These are phyloP conservation scores for Argyresthia goedartella DNA, from an alignment of 2,888 invertebrate genomes.

Conservation along the genomic window DNA sequence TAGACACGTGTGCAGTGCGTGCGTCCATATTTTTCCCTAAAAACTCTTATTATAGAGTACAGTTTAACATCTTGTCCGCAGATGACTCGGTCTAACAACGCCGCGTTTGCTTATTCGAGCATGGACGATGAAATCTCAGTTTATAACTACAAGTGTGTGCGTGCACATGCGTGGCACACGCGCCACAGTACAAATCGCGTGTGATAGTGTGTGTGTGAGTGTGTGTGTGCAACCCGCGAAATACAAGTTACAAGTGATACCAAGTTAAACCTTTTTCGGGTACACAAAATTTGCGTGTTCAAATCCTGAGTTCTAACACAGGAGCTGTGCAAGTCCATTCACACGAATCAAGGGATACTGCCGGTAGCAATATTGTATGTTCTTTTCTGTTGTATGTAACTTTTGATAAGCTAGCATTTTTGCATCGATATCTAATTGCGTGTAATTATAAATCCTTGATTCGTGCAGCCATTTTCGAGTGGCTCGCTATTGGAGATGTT, in stretches of 20 bases:
- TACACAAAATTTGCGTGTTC: too few relatives aligned
- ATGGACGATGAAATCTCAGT: constrained; percentile 63
- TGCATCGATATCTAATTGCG: not conserved
- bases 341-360: too few relatives aligned
- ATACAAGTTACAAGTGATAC: too few relatives aligned
- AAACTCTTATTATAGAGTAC: not conserved
- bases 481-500: not conserved
- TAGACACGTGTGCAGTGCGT: too few relatives aligned
- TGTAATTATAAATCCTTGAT: too few relatives aligned
- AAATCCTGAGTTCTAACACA: too few relatives aligned
- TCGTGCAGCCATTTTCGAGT: too few relatives aligned
- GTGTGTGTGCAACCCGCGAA: constrained; percentile 10
- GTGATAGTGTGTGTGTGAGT: not conserved
- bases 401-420: not conserved
- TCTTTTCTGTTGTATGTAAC: not conserved
- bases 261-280: too few relatives aligned
- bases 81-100: constrained; percentile 62
- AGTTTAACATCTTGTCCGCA: constrained; percentile 19
- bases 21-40: too few relatives aligned
- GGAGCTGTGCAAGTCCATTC: too few relatives aligned
- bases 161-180: not conserved
- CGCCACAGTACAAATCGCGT: not conserved
- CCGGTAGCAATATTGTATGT: too few relatives aligned
- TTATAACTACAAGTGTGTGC: constrained; percentile 27
- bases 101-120: constrained; percentile 50